phyloP scores from a whole-genome alignment of 2,888 invertebrate genomes.

The Drosophila siamana region DNA sequence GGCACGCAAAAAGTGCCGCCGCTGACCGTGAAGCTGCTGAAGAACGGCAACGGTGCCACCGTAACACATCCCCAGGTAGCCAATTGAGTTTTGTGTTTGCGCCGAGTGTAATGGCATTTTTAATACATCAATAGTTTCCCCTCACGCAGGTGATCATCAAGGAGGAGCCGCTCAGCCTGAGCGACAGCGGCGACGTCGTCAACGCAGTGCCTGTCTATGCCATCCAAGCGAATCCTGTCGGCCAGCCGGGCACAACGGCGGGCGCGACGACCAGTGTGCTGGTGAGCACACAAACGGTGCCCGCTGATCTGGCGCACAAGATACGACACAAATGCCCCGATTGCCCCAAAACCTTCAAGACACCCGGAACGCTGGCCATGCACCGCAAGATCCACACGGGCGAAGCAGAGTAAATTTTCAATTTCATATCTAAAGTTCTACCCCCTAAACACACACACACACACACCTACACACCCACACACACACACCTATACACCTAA shows the following conservation, averaged over 20 bases:
- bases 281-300: slow-evolving; percentile 66
- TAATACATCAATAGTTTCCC: slow-evolving; percentile 2
- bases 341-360: slow-evolving; percentile 84
- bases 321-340: slow-evolving; percentile 84
- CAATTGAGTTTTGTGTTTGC: not conserved
- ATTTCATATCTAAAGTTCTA: slow-evolving; percentile 55
- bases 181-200: slow-evolving; percentile 73
- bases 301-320: slow-evolving; percentile 76
- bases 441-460: slow-evolving; percentile 9
- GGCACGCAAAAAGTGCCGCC: slow-evolving; percentile 82
- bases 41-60: slow-evolving; percentile 79
- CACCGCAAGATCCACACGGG: slow-evolving; percentile 85
- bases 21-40: slow-evolving; percentile 82
- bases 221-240: slow-evolving; percentile 78
- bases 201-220: slow-evolving; percentile 81
- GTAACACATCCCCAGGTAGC: slow-evolving; percentile 81
- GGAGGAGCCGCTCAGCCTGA: slow-evolving; percentile 80
- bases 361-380: slow-evolving; percentile 84
- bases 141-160: slow-evolving; percentile 79
- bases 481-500: no score
- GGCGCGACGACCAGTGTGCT: slow-evolving; percentile 62
- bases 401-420: slow-evolving; percentile 84
- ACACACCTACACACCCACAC: no score
- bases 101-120: not conserved
- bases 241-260: slow-evolving; percentile 52